A percentile compares a stretch with the other conserved stretches of the same genome.
phyloP scores from a whole-genome alignment of 2,888 invertebrate genomes.

The Sarcophaga rosellei region DNA sequence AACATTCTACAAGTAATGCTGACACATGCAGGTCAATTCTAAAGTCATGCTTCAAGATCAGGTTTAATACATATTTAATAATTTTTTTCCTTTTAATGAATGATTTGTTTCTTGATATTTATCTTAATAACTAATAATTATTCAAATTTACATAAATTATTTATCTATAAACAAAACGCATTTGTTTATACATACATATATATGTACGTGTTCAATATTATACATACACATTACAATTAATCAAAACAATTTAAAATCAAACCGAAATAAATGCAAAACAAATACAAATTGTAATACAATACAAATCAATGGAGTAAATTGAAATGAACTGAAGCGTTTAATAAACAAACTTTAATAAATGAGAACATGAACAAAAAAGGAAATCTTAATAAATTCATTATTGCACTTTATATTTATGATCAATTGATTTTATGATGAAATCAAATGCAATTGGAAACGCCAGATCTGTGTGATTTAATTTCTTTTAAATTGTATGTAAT shows the following conservation, averaged over 20 bases:
- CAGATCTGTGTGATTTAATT: background rate
- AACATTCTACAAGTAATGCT: background rate
- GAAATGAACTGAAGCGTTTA: constrained; percentile 39
- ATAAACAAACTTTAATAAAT: constrained; percentile 1
- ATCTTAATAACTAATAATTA: too few species aligned
- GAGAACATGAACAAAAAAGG: background rate
- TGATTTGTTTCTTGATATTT: too few species aligned
- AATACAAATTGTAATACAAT: background rate
- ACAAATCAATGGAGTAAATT: constrained; percentile 54
- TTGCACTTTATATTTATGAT: constrained; percentile 12
- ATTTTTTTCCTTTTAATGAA: too few species aligned
- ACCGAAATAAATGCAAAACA: background rate
- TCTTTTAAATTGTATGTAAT: background rate
- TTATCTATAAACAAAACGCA: background rate
- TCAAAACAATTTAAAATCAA: constrained; percentile 50
- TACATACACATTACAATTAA: constrained; percentile 46
- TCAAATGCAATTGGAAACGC: constrained; percentile 21
- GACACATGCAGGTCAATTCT: background rate
- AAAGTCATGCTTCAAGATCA: background rate
- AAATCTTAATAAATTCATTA: constrained; percentile 13
- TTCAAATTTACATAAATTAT: background rate
- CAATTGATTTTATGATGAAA: constrained; percentile 34
- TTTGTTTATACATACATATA: too few species aligned
- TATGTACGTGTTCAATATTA: too few species aligned
- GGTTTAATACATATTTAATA: background rate